Base-by-base conservation (phyloP, 2,797 vertebrate species). In the Antennarius maculatus region DNA sequence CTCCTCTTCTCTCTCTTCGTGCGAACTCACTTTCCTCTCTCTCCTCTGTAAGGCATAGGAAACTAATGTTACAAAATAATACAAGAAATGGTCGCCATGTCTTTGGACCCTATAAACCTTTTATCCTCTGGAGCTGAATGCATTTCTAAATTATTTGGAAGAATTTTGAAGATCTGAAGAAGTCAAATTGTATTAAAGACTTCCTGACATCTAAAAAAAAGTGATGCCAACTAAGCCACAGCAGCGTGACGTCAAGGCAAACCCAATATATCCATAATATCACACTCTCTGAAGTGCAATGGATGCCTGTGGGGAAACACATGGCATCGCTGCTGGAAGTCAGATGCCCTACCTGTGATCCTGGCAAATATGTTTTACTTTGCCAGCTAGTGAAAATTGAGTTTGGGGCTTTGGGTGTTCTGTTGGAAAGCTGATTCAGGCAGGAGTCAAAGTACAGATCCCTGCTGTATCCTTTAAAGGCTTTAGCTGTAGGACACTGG, bases 401-500 rank as follows among this genome's bases (percentile, higher is more conserved):
- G 12, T 23, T 0, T 18, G 6, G 23, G 14, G 18, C 18, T 55
- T 29, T 11, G 15, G 14, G 9, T 52, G 18, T 55, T 51, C 2
- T 14, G 23, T 10, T 31, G 41, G 4, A 8, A 28, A 28, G 62
- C 31, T 23, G 15, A 57, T 46, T 1, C 16, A 39, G 23, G 50
- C 7, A 39, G 7, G 8, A 50, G 14, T 59, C 11, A 54, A 18
- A 51, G 27, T 68, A 11, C 51, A 53, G 66, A 82, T 82, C 69
- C 64, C 50, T 49, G 41, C 65, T 79, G 77, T 71, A 82, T 83
- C 54, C 58, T 55, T 7, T 56, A 2, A 50, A 31, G 28, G 14
- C 31, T 11, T 62, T 31, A 56, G 17, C 54, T 29, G 29, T 41
- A 15, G 34, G 15, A 31, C 14, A 56, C 28, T n/a, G 18, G 2